phyloP scores from a whole-genome alignment of 2,113 vertebrate genomes.

The Cheilinus undulatus region DNA sequence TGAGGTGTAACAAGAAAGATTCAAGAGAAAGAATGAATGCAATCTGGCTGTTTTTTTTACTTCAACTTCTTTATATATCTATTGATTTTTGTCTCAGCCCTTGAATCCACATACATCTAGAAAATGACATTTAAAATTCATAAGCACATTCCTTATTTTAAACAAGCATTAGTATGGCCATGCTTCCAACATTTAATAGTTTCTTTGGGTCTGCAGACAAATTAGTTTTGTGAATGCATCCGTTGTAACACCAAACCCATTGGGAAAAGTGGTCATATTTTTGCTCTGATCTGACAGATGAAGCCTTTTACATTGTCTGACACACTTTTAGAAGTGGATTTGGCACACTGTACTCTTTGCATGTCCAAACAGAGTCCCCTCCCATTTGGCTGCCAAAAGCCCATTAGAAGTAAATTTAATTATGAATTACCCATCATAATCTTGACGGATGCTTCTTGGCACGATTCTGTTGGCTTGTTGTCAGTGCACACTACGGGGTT shows the following conservation, averaged over 20 bases:
- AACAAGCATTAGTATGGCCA: too few relatives aligned
- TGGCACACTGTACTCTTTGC: constrained; percentile 28
- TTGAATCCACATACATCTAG: background rate
- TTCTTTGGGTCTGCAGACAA: background rate
- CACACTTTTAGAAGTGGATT: constrained; percentile 36
- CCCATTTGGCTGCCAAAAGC: constrained; percentile 48
- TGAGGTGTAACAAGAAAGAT: too few relatives aligned
- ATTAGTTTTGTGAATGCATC: background rate
- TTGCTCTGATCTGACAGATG: background rate
- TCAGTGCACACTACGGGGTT: constrained; percentile 38
- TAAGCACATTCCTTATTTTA: too few relatives aligned
- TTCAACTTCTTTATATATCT: too few relatives aligned
- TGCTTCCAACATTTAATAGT: background rate
- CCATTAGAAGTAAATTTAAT: constrained; percentile 66
- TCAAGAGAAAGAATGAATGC: too few relatives aligned
- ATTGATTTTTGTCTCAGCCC: too few relatives aligned
- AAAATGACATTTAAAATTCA: too few relatives aligned
- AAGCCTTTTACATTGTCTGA: constrained; percentile 12
- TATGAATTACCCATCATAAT: constrained; percentile 67
- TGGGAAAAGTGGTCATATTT: background rate
- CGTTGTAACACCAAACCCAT: background rate
- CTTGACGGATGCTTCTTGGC: constrained; percentile 61
- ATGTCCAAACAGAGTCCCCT: constrained; percentile 32
- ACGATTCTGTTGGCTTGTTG: constrained; percentile 31
- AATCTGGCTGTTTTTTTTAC: too few relatives aligned